Conservation (phyloP, 1,140 invertebrate genomes). For the Macrotrachela quadricornifera region DNA sequence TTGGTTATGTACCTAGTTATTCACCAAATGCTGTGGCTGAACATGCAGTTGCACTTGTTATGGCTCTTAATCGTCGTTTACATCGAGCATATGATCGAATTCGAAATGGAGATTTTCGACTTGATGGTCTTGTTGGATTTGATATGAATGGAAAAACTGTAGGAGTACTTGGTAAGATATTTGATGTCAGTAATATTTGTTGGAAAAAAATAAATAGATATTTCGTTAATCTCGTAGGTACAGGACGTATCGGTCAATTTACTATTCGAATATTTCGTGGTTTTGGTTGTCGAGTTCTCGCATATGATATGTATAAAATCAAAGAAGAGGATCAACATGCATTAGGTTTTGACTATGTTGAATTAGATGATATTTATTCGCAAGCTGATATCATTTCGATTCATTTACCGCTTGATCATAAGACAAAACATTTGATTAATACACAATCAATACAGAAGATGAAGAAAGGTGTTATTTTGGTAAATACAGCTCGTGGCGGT, state of each 20-base stretch:
- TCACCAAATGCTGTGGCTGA: slow-evolving; percentile 2
- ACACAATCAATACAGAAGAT: neutral
- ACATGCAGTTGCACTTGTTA: neutral
- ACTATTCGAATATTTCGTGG: neutral
- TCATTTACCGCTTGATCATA: neutral
- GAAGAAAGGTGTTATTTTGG: slow-evolving; percentile 1
- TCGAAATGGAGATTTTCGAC: neutral
- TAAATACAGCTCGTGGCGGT: slow-evolving; percentile 4
- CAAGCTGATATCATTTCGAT: neutral
- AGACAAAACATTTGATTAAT: slow-evolving; percentile 3
- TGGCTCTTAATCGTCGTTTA: neutral
- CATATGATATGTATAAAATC: slow-evolving; percentile 3
- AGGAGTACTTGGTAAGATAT: neutral
- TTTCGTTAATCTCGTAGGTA: neutral
- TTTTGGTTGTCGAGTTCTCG: slow-evolving; percentile 3
- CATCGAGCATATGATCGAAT: neutral
- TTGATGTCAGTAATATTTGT: too few species aligned
- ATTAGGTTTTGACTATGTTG: neutral
- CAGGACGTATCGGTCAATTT: slow-evolving; percentile 3
- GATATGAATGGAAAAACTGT: slow-evolving; percentile 4
- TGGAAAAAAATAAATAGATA: too few species aligned
- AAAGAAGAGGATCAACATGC: neutral
- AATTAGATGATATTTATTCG: neutral
- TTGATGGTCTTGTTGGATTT: neutral
- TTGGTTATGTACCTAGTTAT: slow-evolving; percentile 1